Evolutionary conservation across 1,140 invertebrate species (phyloP).

Genomic region (Ptiloglossa arizonensis): DNA sequence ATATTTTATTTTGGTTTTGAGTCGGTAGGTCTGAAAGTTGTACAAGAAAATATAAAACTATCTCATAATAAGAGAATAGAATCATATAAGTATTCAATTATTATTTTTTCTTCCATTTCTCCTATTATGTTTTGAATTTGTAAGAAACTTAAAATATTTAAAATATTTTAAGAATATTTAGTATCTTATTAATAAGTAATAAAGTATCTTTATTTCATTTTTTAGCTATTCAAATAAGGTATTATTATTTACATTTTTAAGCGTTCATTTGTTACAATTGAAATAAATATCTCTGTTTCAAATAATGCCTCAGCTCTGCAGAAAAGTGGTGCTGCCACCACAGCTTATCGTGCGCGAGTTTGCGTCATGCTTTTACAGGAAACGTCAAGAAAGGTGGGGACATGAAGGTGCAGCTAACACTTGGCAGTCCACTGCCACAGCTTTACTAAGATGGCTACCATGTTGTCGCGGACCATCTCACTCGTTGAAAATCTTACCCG

Average conservation of each 20-base stretch:
- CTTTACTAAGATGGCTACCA: constrained; percentile 85
- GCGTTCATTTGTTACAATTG: neutral
- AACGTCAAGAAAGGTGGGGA: constrained; percentile 63
- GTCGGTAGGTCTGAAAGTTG: too few relatives aligned
- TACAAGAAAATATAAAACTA: too few relatives aligned
- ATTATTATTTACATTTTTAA: too few relatives aligned
- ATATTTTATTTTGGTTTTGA: too few relatives aligned
- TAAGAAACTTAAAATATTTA: too few relatives aligned
- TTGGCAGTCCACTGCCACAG: constrained; percentile 69
- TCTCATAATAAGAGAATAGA: too few relatives aligned
- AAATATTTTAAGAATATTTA: too few relatives aligned
- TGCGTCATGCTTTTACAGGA: constrained; percentile 54
- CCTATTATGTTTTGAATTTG: too few relatives aligned
- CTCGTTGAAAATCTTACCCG: constrained; percentile 85
- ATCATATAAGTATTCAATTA: too few relatives aligned
- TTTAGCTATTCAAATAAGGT: neutral
- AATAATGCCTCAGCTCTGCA: neutral
- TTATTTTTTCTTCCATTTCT: too few relatives aligned
- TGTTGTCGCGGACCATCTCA: constrained; percentile 85
- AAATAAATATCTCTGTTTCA: neutral
- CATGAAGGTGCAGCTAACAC: constrained; percentile 53
- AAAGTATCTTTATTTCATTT: neutral
- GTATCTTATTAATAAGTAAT: too few relatives aligned
- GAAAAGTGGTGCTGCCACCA: constrained; percentile 21
- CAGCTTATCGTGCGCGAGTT: neutral